phyloP scores from a whole-genome alignment of 35 echinoderm and acorn worm species.

The Strongylocentrotus purpuratus region DNA sequence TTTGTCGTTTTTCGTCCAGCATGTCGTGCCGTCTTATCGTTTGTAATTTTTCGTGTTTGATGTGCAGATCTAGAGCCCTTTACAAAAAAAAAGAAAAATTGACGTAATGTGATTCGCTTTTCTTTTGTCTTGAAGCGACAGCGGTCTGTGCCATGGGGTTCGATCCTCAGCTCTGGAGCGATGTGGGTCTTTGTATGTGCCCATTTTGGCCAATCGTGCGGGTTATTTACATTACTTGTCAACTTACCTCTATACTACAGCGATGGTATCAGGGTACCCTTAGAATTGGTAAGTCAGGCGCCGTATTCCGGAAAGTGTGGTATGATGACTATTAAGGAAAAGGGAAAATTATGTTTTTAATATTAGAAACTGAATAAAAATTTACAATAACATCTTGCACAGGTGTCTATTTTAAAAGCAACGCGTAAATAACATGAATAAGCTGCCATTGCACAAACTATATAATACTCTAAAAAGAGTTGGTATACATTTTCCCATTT shows the following conservation, averaged over 20 bases:
- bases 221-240: constrained; percentile 83
- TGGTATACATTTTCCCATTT: no score
- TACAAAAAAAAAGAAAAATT: neutral
- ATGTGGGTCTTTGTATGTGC: constrained; percentile 77
- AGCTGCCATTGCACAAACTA: no score
- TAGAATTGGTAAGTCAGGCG: constrained; percentile 61
- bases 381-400: no score
- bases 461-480: no score
- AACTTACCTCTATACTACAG: constrained; percentile 87
- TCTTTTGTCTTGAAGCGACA: neutral
- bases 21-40: neutral
- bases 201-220: constrained; percentile 82
- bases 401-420: no score
- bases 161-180: constrained; percentile 60
- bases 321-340: no score
- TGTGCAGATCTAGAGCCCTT: neutral
- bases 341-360: no score
- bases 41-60: neutral
- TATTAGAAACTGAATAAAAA: no score
- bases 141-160: constrained; percentile 44
- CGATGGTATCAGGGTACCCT: constrained; percentile 70
- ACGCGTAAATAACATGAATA: no score
- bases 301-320: no score
- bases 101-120: neutral
- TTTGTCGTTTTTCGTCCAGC: no score